Base-by-base conservation (phyloP, 1,140 invertebrate genomes). In the Papilio polyxenes region DNA sequence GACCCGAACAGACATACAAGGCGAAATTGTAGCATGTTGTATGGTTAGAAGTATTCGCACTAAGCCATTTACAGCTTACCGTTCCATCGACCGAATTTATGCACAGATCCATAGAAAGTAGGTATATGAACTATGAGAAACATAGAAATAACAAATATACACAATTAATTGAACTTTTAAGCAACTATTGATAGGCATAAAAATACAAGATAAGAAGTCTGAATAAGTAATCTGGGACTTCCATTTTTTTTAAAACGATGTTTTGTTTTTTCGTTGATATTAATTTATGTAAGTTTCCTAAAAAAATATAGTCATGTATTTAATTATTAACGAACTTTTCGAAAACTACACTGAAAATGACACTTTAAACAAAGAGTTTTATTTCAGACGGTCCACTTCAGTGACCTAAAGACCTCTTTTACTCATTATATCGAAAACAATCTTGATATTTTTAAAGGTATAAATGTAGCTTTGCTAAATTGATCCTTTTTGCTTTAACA, bases 341-440 rank as follows among this genome's bases (percentile, higher is more conserved):
- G 62, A 69, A 40, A 72, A 37, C 23, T 37, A 65, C 62, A 40
- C 31, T 72, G 31, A 37, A 37, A 72, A 72, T 40, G 3, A 9
- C 62, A 65, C 17, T 65, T 65, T 10, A 17, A 72, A 72, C 65
- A 72, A 72, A 72, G 65, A 72, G 31, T 72, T 72, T 72, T 37
- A 4, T 72, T 72, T 72, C 65, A 72, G 65, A 72, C 65, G 65
- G 65, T 72, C 65, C 65, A 72, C 23, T 72, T 72, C 65, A 72
- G 65, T 72, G 65, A 72, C 65, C 65, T 72, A 72, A 72, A 72
- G 65, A 72, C 65, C 65, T 72, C 65, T 11, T 72, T 72, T 37
- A 72, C 31, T 72, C 65, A 40, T 72, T 72, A 72, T 37, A 40
- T 72, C 65, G 65, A 37, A 72, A 72, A 72, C 65, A 37, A 72